phyloP scores from a whole-genome alignment of 30 jellyfish, hydroid and myxozoan genomes.

The Cassiopea xamachana region DNA sequence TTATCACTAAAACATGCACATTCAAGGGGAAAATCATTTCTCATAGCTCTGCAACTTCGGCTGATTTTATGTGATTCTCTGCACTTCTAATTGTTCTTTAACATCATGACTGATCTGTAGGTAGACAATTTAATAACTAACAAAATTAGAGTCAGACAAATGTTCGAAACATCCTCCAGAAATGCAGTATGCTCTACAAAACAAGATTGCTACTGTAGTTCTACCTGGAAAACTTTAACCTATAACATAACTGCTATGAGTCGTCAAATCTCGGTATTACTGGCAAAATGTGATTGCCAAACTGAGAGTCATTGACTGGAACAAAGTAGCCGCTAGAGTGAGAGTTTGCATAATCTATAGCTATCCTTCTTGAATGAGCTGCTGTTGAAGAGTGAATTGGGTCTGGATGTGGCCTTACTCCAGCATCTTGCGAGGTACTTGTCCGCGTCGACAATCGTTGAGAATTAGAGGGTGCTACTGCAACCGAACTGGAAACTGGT shows the following conservation, averaged over 20 bases:
- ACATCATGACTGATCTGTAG: too few species aligned
- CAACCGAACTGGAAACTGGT: conserved; percentile 15
- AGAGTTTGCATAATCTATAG: conserved; percentile 94
- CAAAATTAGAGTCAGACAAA: too few species aligned
- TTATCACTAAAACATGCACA: too few species aligned
- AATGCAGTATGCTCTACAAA: too few species aligned
- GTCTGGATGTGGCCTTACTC: conserved; percentile 55
- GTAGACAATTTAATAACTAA: too few species aligned
- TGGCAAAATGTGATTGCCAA: conserved; percentile 92
- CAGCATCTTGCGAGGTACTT: conserved; percentile 35
- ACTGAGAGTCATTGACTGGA: conserved; percentile 86
- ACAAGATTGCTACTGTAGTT: background rate
- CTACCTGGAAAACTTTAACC: background rate
- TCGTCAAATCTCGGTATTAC: conserved; percentile 96
- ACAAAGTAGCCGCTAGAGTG: conserved; percentile 94
- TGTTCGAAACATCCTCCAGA: too few species aligned
- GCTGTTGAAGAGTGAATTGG: conserved; percentile 46
- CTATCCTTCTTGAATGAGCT: conserved; percentile 78
- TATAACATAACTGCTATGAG: conserved; percentile 7
- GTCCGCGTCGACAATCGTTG: conserved; percentile 8
- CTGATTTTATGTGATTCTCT: too few species aligned
- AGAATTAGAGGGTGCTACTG: conserved; percentile 12
- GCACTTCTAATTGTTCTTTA: too few species aligned
- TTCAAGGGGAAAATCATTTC: too few species aligned
- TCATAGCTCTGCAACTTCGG: too few species aligned